Evolutionary conservation across 2,113 vertebrate species (phyloP).

Genomic region (Chloebia gouldiae): DNA sequence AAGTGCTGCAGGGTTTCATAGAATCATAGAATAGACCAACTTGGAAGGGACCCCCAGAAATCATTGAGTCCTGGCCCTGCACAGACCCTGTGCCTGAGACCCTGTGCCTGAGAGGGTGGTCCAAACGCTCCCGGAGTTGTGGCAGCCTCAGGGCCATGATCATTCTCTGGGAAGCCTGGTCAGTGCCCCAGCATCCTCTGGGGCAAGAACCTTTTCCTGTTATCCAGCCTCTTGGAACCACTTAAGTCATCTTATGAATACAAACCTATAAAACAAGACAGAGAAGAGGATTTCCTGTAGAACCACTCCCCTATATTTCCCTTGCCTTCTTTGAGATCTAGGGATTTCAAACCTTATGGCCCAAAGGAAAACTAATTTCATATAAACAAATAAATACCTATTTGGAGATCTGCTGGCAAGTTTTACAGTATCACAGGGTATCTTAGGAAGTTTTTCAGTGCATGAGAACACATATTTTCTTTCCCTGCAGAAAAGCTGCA

Average conservation of each 20-base stretch:
- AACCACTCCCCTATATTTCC: neutral
- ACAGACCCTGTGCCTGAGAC: neutral
- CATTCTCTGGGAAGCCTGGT: neutral
- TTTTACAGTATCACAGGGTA: neutral
- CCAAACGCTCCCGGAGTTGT: rapidly evolving
- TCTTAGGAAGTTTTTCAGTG: neutral
- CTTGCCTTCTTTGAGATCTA: neutral
- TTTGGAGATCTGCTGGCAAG: neutral
- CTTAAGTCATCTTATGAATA: neutral
- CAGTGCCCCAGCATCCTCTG: neutral
- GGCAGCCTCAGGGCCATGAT: rapidly evolving
- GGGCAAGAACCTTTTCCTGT: neutral
- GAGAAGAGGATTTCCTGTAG: neutral
- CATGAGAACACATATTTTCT: neutral
- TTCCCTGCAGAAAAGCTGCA: neutral
- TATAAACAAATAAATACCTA: neutral
- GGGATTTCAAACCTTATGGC: neutral
- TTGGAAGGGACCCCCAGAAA: neutral
- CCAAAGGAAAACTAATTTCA: neutral
- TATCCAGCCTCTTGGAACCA: neutral
- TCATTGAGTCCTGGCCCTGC: neutral
- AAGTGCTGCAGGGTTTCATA: neutral
- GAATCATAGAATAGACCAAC: neutral
- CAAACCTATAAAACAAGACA: neutral
- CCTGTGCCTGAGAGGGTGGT: neutral